Percentiles rank a stretch among this genome's conserved stretches.
phyloP scores from a whole-genome alignment of 2,113 vertebrate species.

The Silurus asotus region DNA sequence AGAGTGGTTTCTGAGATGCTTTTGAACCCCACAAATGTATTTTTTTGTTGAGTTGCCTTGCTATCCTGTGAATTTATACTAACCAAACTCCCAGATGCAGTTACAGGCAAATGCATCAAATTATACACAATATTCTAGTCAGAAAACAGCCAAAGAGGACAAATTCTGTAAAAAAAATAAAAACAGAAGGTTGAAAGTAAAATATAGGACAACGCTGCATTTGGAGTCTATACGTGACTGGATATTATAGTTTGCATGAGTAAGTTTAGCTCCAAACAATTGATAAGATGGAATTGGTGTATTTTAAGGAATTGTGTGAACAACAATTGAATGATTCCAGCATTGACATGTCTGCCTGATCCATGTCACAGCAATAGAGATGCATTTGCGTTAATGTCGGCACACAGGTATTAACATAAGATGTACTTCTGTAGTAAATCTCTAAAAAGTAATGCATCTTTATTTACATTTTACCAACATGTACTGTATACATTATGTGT shows the following conservation, averaged over 20 bases:
- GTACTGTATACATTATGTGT: neutral
- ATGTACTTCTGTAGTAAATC: neutral
- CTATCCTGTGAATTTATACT: too few species aligned
- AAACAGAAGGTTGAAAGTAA: neutral
- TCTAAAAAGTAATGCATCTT: neutral
- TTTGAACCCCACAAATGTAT: too few species aligned
- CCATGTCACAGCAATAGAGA: neutral
- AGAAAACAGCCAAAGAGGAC: neutral
- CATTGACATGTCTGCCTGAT: neutral
- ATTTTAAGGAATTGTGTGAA: neutral
- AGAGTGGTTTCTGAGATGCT: too few species aligned
- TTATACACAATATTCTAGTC: neutral
- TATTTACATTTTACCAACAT: neutral
- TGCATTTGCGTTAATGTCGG: neutral
- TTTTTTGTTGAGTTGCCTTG: too few species aligned
- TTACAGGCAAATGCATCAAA: neutral
- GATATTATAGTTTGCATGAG: neutral
- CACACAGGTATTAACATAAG: neutral
- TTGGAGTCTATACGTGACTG: neutral
- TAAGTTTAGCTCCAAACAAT: neutral
- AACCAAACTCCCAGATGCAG: too few species aligned
- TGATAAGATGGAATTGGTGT: neutral
- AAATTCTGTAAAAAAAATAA: neutral
- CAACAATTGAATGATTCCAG: neutral
- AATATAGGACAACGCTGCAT: neutral